Evolutionary conservation across 2,797 vertebrate genomes (phyloP).

Genomic region (Artibeus jamaicensis): DNA sequence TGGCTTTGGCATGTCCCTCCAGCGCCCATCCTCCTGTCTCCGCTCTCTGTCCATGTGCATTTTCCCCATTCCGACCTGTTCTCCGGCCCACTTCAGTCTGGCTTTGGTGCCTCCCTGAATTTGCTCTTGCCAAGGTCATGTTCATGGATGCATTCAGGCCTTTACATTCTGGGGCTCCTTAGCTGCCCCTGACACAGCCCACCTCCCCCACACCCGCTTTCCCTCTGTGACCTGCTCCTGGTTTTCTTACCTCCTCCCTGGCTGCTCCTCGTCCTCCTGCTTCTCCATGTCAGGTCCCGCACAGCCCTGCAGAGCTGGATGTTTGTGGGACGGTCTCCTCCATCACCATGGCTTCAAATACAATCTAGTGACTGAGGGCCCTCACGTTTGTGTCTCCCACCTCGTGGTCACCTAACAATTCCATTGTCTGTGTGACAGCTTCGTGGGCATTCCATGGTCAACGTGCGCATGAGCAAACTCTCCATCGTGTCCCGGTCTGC

Average conservation of each 20-base stretch:
- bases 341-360: rapidly evolving
- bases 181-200: rapidly evolving
- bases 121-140: neutral
- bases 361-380: neutral
- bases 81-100: neutral
- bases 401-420: neutral
- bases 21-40: too few relatives aligned
- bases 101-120: neutral
- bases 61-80: neutral
- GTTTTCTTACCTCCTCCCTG: rapidly evolving
- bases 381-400: neutral
- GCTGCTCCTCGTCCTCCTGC: neutral
- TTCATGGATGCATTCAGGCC: rapidly evolving
- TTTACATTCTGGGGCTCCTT: neutral
- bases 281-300: rapidly evolving
- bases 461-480: rapidly evolving
- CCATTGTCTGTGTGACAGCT: neutral
- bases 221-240: rapidly evolving
- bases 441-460: rapidly evolving
- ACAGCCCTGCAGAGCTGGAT: neutral
- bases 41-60: neutral
- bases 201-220: neutral
- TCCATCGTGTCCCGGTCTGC: rapidly evolving
- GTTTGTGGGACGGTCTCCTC: rapidly evolving
- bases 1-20: rapidly evolving